Conservation (phyloP, 2,888 invertebrate genomes). For the Polietes domitor region DNA sequence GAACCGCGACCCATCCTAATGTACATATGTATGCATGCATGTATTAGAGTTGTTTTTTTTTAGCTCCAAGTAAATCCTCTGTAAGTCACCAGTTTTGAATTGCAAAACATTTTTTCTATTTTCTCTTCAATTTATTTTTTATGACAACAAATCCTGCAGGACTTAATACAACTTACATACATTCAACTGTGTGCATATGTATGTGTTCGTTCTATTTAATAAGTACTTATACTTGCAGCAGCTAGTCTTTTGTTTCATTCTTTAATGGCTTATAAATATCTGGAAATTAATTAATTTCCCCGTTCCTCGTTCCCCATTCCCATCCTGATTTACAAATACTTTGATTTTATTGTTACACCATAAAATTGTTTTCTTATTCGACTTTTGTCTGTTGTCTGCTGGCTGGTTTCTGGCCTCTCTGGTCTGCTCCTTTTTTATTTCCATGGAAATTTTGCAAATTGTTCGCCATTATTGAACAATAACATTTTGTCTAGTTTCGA, state of each 20-base stretch:
- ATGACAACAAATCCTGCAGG: slow-evolving; percentile 29
- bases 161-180: background rate
- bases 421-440: slow-evolving; percentile 8
- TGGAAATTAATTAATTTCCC: slow-evolving; percentile 20
- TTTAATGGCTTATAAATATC: slow-evolving; percentile 26
- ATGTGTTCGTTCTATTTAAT: background rate
- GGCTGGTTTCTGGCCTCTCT: background rate
- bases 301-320: slow-evolving; percentile 2
- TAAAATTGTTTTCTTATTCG: background rate
- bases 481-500: slow-evolving; percentile 5
- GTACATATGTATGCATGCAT: slow-evolving; percentile 7
- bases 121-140: slow-evolving; percentile 1
- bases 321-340: no score
- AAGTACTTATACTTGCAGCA: background rate
- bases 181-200: background rate
- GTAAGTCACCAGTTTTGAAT: slow-evolving; percentile 33
- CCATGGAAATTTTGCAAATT: slow-evolving; percentile 25
- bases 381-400: background rate
- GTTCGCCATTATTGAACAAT: background rate
- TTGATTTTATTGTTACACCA: no score
- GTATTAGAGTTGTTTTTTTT: background rate
- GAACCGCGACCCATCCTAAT: no score
- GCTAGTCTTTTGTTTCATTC: background rate
- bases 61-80: slow-evolving; percentile 1
- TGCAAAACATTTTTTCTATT: slow-evolving; percentile 26